phyloP scores from a whole-genome alignment of 92 coral and sea anemone genomes.

The Actinostola sp. region DNA sequence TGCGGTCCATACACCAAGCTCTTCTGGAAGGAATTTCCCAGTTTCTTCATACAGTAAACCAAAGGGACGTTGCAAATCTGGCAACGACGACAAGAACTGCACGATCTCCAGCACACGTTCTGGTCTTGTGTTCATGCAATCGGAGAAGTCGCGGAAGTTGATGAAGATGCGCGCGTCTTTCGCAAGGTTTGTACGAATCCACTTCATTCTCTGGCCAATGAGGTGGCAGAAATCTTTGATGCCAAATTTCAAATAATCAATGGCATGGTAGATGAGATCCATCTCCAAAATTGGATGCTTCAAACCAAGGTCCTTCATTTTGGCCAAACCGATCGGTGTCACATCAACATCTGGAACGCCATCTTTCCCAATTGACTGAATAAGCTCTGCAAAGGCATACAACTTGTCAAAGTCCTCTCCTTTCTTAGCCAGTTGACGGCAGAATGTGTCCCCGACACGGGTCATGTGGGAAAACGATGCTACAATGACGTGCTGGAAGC shows the following conservation, averaged over 20 bases:
- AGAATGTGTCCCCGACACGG: conserved; percentile 81
- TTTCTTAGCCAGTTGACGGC: conserved; percentile 52
- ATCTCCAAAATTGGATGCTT: conserved; percentile 64
- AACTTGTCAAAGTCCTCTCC: conserved; percentile 73
- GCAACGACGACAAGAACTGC: conserved; percentile 50
- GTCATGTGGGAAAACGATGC: conserved; percentile 94
- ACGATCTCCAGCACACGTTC: conserved; percentile 57
- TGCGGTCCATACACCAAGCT: conserved; percentile 75
- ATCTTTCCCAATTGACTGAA: conserved; percentile 61
- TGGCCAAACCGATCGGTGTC: conserved; percentile 70
- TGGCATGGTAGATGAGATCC: conserved; percentile 75
- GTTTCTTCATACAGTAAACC: conserved; percentile 70
- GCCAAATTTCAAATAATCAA: conserved; percentile 66
- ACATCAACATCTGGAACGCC: conserved; percentile 50
- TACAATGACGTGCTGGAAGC: conserved; percentile 68
- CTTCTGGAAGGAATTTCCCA: conserved; percentile 74
- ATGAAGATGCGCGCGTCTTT: conserved; percentile 60
- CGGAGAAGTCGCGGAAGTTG: conserved; percentile 77
- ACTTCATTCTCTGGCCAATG: conserved; percentile 44
- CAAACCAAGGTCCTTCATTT: conserved; percentile 69
- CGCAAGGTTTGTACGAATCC: conserved; percentile 67
- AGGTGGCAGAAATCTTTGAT: conserved; percentile 61
- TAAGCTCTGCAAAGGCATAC: conserved; percentile 81
- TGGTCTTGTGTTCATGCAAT: conserved; percentile 55
- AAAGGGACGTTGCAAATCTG: conserved; percentile 58